phyloP scores from a whole-genome alignment of 2,888 invertebrate species.

The Furcula furcula region DNA sequence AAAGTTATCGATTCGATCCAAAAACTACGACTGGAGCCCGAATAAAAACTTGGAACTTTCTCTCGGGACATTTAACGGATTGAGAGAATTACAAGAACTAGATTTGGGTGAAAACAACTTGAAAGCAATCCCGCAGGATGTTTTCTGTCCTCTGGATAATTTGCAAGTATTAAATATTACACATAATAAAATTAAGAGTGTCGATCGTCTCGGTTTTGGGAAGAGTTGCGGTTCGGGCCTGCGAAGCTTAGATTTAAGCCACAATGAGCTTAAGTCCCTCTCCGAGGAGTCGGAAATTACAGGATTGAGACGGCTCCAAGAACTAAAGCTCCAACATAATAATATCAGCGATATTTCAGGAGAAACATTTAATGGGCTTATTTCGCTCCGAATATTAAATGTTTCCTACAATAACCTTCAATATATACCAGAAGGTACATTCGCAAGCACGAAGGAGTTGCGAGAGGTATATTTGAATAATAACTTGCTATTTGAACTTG shows the following conservation, averaged over 20 bases:
- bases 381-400: slow-evolving; percentile 90
- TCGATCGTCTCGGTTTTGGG: slow-evolving; percentile 88
- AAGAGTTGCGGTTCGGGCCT: slow-evolving; percentile 86
- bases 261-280: slow-evolving; percentile 88
- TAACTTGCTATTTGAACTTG: slow-evolving; percentile 92
- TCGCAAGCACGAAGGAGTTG: slow-evolving; percentile 90
- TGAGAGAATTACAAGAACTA: slow-evolving; percentile 88
- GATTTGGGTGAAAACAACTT: slow-evolving; percentile 92
- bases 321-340: slow-evolving; percentile 91
- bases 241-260: slow-evolving; percentile 89
- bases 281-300: slow-evolving; percentile 89
- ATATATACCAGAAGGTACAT: slow-evolving; percentile 90
- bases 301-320: slow-evolving; percentile 88
- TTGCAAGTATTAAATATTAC: slow-evolving; percentile 92
- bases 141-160: slow-evolving; percentile 90
- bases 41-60: slow-evolving; percentile 88
- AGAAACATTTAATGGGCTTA: slow-evolving; percentile 90
- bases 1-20: slow-evolving; percentile 89
- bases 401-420: slow-evolving; percentile 92
- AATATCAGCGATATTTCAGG: slow-evolving; percentile 89
- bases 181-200: slow-evolving; percentile 88
- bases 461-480: slow-evolving; percentile 93
- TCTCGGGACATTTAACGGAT: slow-evolving; percentile 86
- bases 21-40: slow-evolving; percentile 90
- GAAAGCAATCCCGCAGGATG: slow-evolving; percentile 87